These are phyloP conservation scores for Nudaria mundana DNA, from an alignment of 2,888 invertebrate species.

Conservation along the genomic window DNA sequence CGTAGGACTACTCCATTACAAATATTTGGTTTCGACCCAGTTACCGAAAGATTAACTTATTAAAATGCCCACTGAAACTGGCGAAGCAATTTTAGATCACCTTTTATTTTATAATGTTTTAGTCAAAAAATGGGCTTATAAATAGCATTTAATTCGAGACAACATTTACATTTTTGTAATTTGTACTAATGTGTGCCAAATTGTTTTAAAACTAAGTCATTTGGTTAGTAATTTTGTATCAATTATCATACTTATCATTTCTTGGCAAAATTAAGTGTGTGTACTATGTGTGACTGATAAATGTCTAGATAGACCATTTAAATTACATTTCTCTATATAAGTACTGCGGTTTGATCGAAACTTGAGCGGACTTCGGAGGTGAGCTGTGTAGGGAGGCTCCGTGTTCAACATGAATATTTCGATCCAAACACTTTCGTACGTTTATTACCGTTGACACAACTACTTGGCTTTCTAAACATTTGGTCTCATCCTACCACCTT, in stretches of 20 bases:
- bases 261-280: constrained; percentile 10
- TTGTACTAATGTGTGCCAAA: constrained; percentile 37
- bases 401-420: constrained; percentile 1
- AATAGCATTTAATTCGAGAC: constrained; percentile 7
- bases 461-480: too few species aligned
- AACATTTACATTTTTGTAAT: constrained; percentile 16
- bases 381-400: not conserved
- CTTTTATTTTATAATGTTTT: too few species aligned
- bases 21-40: too few species aligned
- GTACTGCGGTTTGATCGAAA: constrained; percentile 11
- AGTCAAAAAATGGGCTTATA: too few species aligned
- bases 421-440: constrained; percentile 1
- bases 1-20: too few species aligned
- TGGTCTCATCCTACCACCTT: too few species aligned
- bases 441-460: too few species aligned
- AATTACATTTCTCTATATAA: constrained; percentile 15
- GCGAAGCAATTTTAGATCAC: too few species aligned
- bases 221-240: constrained; percentile 10
- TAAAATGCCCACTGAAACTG: too few species aligned
- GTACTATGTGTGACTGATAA: not conserved
- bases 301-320: constrained; percentile 8
- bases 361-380: too few species aligned
- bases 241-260: constrained; percentile 5
- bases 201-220: constrained; percentile 18
- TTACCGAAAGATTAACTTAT: too few species aligned